Evolutionary conservation across 2,797 vertebrate genomes (phyloP), one percentile per base, ranked within the genome.

Genomic region (Decapterus maruadsi): DNA sequence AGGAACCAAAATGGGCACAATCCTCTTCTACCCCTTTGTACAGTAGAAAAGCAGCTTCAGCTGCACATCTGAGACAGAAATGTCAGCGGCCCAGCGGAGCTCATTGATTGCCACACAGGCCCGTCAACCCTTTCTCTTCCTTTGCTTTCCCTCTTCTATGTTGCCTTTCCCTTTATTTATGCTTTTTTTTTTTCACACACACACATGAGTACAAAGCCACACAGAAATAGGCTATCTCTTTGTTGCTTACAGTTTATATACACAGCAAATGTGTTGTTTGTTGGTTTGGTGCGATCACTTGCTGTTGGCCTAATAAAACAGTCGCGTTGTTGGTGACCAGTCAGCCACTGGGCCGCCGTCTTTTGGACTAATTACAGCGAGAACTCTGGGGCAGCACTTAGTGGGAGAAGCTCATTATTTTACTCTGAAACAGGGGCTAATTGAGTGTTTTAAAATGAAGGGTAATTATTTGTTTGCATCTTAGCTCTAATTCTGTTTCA

Each of bases 381-480:
- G 72, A 90, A 87, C 82, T 83, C 75, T 64, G 42, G 66, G 76
- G 80, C 86, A 86, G 65, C 16, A 46, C 79, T 84, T 82, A 75
- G 67, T 75, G 42, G 61, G 68, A 86, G 64, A 69, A 76, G 79
- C 88, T 90, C 86, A 87, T 92, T 93, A 90, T 90, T 92, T 86
- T 85, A 61, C 60, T 81, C 78, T 76, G 81, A 90, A 92, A 92
- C 64, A 77, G 75, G 80, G 82, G 68, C 78, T 92, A 93, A 93
- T 86, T 90, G 86, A 88, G 81, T 89, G 85, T 92, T 89, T 93
- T 92, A 69, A 89, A 93, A 92, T 72, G 58, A 90, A 85, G 75
- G 80, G 73, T 90, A 92, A 93, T 93, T 91, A 90, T 92, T 92
- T 92, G 87, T 91, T 91, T 93, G 82, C 76, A 80, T 87, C 78